Evolutionary conservation across 64 coral and sea anemone species (phyloP), one percentile per base, ranked within the genome.

Genomic region (Stichodactyla mertensii): DNA sequence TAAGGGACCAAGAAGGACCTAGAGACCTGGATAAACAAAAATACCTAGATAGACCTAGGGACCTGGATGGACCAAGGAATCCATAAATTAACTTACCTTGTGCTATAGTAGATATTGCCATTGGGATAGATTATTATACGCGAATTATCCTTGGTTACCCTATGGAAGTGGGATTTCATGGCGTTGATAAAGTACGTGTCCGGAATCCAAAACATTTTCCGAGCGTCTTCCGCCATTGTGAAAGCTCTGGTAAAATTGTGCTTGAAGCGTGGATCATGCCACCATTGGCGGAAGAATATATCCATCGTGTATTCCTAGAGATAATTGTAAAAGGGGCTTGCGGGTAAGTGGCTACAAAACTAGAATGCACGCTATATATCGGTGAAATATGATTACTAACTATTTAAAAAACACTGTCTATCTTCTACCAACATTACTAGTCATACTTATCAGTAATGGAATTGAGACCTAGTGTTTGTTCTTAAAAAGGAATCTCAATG

Each of bases 201-300:
- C 16, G 90, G 90, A 83, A 86, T 92, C 90, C 90, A 92, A 24
- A 92, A 92, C 2, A 92, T 18, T 59, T 83, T 56, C 6, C 84
- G 71, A 8, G 90, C 84, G 36, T 92, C 90, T 56, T 61, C 90
- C 8, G 90, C 90, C 85, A 92, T 92, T 52, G 78, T 92, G 58
- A 92, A 92, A 51, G 85, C 74, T 24, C 18, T 61, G 51, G 64
- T 74, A 16, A 57, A 92, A 52, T 92, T 92, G 55, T 92, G 90
- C 61, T 55, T 87, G 60, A 92, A 92, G 10, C 90, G 78, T 56
- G 90, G 90, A 45, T 92, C 90, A 51, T 83, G 14, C 90, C 90
- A 92, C 90, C 90, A 92, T 69, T 92, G 90, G 10, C 90, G 90
- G 24, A 92, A 92, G 62, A 92, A 92, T 15, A 92, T 87, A 54